Evolutionary conservation across 2,888 invertebrate species (phyloP).

Genomic region (Dione vanillae): DNA sequence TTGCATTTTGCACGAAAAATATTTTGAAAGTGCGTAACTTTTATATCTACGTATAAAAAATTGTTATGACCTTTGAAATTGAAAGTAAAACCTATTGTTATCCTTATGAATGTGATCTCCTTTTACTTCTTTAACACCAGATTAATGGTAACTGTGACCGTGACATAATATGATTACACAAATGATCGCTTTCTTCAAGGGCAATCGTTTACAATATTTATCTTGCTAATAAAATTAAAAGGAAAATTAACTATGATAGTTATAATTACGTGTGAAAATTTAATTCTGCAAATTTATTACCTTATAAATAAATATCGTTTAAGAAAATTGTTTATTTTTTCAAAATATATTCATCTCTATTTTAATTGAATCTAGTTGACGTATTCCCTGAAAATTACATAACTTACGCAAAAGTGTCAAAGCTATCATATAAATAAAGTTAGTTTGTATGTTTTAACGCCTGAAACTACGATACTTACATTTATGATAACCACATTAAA

Average conservation of each 20-base stretch:
- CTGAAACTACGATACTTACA: no score
- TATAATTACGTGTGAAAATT: background rate
- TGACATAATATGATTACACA: constrained; percentile 25
- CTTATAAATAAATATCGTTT: background rate
- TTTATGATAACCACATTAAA: no score
- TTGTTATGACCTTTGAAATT: constrained; percentile 15
- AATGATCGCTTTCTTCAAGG: constrained; percentile 16
- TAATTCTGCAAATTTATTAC: background rate
- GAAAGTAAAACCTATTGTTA: constrained; percentile 22
- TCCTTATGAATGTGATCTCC: constrained; percentile 6
- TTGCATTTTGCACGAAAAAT: background rate
- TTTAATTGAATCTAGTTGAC: no score
- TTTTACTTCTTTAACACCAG: background rate
- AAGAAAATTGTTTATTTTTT: no score
- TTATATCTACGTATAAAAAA: background rate
- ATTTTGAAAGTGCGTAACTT: constrained; percentile 9
- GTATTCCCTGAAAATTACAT: no score
- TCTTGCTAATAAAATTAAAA: background rate
- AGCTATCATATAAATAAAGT: no score
- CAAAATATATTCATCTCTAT: no score
- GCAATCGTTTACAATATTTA: background rate
- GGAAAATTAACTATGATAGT: background rate
- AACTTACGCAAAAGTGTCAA: no score
- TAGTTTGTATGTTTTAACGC: no score
- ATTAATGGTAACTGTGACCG: constrained; percentile 17